Conservation (phyloP, 92 coral and sea anemone species). For the Heliopora coerulea region DNA sequence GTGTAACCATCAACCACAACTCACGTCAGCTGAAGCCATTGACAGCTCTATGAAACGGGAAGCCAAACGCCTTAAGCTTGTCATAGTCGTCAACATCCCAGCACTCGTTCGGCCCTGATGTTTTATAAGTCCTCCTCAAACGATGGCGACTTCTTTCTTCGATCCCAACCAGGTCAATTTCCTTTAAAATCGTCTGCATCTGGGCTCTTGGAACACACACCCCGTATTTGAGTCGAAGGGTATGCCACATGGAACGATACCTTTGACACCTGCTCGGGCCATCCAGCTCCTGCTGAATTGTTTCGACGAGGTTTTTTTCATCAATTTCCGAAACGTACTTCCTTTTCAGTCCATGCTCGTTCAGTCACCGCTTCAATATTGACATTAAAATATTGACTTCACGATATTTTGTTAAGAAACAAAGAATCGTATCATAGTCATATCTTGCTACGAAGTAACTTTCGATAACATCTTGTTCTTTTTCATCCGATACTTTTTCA, state of each 20-base stretch:
- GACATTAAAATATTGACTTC: conserved; percentile 49
- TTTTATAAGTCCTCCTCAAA: conserved; percentile 45
- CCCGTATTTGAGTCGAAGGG: conserved; percentile 51
- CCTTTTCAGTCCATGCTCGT: background rate
- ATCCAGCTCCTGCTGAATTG: conserved; percentile 46
- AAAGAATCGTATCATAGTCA: conserved; percentile 49
- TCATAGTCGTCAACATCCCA: conserved; percentile 59
- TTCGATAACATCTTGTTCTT: conserved; percentile 45
- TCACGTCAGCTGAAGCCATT: conserved; percentile 48
- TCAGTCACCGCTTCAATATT: conserved; percentile 42
- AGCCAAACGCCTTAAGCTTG: conserved; percentile 46
- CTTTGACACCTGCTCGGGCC: conserved; percentile 53
- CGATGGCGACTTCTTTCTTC: conserved; percentile 58
- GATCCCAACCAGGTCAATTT: conserved; percentile 49
- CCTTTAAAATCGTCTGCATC: conserved; percentile 49
- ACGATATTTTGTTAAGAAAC: conserved; percentile 55
- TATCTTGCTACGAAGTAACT: conserved; percentile 51
- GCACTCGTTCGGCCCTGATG: conserved; percentile 49
- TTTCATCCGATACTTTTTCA: conserved; percentile 22
- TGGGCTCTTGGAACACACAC: conserved; percentile 51
- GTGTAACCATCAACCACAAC: conserved; percentile 12
- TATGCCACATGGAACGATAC: conserved; percentile 58
- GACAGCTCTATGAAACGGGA: conserved; percentile 48
- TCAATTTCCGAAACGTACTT: conserved; percentile 39
- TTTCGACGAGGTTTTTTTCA: conserved; percentile 34